A percentile compares a stretch with the other conserved stretches of the same genome.
Evolutionary conservation across 2,888 invertebrate genomes (phyloP).

Genomic region (Polydrusus tereticollis): DNA sequence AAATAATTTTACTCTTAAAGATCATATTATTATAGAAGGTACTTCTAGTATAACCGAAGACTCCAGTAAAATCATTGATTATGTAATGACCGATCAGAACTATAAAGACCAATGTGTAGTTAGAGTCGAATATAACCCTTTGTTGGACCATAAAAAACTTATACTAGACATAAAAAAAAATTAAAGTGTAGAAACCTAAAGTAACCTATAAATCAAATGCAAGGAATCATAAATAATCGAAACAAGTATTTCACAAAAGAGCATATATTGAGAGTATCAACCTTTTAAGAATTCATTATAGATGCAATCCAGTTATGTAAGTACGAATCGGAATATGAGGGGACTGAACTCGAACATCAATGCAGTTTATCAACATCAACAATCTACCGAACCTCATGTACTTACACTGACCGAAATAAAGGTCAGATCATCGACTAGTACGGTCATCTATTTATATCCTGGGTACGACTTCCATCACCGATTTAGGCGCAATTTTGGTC

Average conservation of each 20-base stretch:
- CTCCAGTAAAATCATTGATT: background rate
- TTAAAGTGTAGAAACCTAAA: background rate
- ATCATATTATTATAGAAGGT: background rate
- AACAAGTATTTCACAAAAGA: background rate
- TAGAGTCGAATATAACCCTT: background rate
- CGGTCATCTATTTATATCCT: too few relatives aligned
- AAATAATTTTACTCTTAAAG: background rate
- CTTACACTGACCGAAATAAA: too few relatives aligned
- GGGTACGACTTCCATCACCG: too few relatives aligned
- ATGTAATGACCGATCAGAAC: background rate
- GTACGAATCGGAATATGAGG: background rate
- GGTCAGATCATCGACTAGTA: too few relatives aligned
- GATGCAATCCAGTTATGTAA: background rate
- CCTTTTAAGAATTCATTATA: background rate
- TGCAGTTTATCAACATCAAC: too few relatives aligned
- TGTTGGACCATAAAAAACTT: slow-evolving; percentile 7
- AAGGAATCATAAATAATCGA: background rate
- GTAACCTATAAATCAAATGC: background rate
- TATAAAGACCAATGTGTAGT: too few relatives aligned
- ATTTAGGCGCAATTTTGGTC: too few relatives aligned
- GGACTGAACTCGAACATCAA: too few relatives aligned
- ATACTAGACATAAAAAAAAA: too few relatives aligned
- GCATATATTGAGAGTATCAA: background rate
- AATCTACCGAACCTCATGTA: too few relatives aligned
- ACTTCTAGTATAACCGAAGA: slow-evolving; percentile 4